These are phyloP conservation scores for Charadrius vociferus DNA, from an alignment of 2,113 vertebrate genomes.

Conservation along the genomic window DNA sequence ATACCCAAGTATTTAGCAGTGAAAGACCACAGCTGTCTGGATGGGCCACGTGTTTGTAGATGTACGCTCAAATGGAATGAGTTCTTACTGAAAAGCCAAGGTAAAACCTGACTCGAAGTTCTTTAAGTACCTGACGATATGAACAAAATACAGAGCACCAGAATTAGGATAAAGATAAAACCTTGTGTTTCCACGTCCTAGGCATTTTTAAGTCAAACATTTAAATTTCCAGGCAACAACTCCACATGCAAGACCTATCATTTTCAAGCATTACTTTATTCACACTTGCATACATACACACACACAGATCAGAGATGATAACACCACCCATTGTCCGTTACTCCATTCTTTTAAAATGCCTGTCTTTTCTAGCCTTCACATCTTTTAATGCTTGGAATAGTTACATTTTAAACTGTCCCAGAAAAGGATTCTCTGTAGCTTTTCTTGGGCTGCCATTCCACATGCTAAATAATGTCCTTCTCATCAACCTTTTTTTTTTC, in stretches of 20 bases:
- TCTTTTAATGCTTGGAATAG: neutral
- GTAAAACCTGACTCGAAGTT: neutral
- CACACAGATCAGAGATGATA: neutral
- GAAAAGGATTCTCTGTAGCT: neutral
- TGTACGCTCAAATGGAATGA: neutral
- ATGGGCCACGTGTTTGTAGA: neutral
- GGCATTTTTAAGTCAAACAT: neutral
- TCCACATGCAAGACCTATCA: neutral
- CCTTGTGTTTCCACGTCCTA: neutral
- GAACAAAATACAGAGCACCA: neutral
- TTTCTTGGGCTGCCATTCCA: neutral
- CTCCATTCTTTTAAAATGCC: neutral
- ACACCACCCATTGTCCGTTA: accelerated
- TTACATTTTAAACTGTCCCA: neutral
- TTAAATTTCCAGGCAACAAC: neutral
- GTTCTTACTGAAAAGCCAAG: neutral
- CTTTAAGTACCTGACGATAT: neutral
- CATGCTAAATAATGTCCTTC: neutral
- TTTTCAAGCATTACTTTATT: neutral
- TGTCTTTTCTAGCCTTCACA: neutral
- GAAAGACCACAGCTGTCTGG: neutral
- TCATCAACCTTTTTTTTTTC: neutral
- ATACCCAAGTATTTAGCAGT: neutral
- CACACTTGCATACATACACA: neutral
- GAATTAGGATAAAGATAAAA: neutral